Evolutionary conservation across 1,140 invertebrate species (phyloP), one percentile per base, ranked within the genome.

Genomic region (Drosophila chauvacae): DNA sequence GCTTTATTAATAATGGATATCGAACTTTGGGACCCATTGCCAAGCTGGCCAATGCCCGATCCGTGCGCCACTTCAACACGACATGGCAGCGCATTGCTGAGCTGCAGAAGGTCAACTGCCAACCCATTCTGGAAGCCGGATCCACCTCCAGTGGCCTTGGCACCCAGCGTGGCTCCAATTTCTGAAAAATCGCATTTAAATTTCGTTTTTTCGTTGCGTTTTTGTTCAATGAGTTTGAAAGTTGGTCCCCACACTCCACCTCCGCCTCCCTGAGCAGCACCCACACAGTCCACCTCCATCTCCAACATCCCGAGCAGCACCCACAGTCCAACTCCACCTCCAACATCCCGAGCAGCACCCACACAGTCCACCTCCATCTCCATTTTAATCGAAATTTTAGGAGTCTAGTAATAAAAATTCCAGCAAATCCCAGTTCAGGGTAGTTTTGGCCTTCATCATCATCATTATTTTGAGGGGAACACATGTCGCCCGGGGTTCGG

Each of bases 1-100:
- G 91, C 7, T 91, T 57, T 23, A 68, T 91, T 7, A 72, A 77
- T 23, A 81, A 92, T 56, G 91, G 91, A 0, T 92, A 90, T 65
- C 88, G 87, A 45, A 92, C 91, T 7, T 13, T 92, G 62, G 91
- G 91, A 5, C 91, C 91, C 28, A 91, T 92, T 56, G 91, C 91
- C 55, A 92, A 90, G 41, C 35, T 92, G 61, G 76, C 90, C 45
- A 80, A 84, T 72, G 83, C 91, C 6, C 91, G 91, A 14, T 91
- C 88, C 13, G 60, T 71, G 47, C 91, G 91, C 1, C 84, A 92
- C 56, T 85, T 83, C 30, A 81, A 80, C 55, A 61, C 71, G 53
- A 91, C 81, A 7, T 92, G 91, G 91, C 80, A 92, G 42, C 88
- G 85, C 41, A 80, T 92, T 16, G 69, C 76, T 51, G 84, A 92